Evolutionary conservation across 2,888 invertebrate genomes (phyloP), one percentile per base, ranked within the genome.

Genomic region (Spodoptera exigua): DNA sequence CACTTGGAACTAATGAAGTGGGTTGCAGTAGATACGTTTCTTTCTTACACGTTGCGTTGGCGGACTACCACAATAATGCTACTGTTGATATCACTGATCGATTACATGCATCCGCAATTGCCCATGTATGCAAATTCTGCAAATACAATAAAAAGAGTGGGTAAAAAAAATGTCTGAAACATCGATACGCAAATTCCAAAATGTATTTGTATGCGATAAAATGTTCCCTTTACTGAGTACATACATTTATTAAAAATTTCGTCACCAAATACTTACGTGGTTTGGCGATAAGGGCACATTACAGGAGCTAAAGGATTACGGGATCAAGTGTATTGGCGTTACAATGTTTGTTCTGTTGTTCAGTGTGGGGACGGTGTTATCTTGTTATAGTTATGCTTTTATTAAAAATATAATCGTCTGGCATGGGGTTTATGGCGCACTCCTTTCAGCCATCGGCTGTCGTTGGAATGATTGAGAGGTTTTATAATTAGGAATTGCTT

Each of bases 271-370:
- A 69, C 63, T 43, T 61, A 44, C 65, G 46, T 74, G 57, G 54
- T 32, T 53, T 76, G 81, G 79, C 76, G 70, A 70, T 70, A 70
- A 72, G 57, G 67, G 76, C 13, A 75, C 75, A 78, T 64, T 69
- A 73, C 82, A 76, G 87, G 78, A 86, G 87, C 82, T 60, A 56
- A 49, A 56, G 88, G 86, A 85, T 90, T 89, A 90, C 17, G 39
- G 87, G 89, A 83, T 89, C 87, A 85, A 61, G 67, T 72, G 84
- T 85, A 87, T 87, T 81, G 81, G 65, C 65, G 65, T 62, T 55
- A 75, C 66, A 53, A 57, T 90, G 88, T 90, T 89, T 89, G 78
- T 77, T 61, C 72, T 80, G 81, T 83, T 80, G 81, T 89, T 79
- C 85, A 90, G 86, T 89, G 87, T 89, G 61, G 84, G 82, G 78